phyloP scores from a whole-genome alignment of 2,113 vertebrate species.

The Sturnira hondurensis region DNA sequence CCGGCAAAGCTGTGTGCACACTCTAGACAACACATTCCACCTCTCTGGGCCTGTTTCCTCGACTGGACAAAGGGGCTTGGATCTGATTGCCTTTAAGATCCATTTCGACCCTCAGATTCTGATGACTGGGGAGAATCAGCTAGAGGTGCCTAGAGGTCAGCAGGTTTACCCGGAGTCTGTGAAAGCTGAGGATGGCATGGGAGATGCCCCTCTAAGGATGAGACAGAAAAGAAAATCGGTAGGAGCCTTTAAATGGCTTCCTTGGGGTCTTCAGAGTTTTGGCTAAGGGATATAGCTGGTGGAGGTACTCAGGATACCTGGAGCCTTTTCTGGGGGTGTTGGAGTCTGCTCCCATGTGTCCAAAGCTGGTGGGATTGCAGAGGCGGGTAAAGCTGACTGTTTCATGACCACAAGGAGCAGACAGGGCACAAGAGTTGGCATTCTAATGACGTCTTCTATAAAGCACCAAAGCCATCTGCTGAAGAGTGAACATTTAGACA shows the following conservation, averaged over 20 bases:
- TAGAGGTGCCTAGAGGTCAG: background rate
- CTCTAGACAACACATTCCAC: background rate
- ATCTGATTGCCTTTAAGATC: background rate
- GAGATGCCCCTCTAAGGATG: background rate
- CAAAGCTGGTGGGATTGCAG: background rate
- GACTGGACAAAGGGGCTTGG: background rate
- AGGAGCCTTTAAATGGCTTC: background rate
- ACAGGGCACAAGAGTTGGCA: rapidly evolving
- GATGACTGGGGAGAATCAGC: background rate
- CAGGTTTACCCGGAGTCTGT: background rate
- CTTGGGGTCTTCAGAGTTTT: background rate
- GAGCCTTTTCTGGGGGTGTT: background rate
- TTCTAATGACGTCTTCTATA: background rate
- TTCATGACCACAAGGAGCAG: background rate
- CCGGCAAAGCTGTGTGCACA: background rate
- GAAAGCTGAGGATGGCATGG: background rate
- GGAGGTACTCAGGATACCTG: background rate
- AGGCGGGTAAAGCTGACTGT: background rate
- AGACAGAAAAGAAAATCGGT: background rate
- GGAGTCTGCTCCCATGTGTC: background rate
- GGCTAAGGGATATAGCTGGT: background rate
- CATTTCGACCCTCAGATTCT: background rate
- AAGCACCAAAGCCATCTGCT: background rate
- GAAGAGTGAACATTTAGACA: background rate
- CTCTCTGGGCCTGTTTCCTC: background rate